phyloP scores from a whole-genome alignment of 2,888 invertebrate genomes.

The Gastracanthus pulcherrimus region DNA sequence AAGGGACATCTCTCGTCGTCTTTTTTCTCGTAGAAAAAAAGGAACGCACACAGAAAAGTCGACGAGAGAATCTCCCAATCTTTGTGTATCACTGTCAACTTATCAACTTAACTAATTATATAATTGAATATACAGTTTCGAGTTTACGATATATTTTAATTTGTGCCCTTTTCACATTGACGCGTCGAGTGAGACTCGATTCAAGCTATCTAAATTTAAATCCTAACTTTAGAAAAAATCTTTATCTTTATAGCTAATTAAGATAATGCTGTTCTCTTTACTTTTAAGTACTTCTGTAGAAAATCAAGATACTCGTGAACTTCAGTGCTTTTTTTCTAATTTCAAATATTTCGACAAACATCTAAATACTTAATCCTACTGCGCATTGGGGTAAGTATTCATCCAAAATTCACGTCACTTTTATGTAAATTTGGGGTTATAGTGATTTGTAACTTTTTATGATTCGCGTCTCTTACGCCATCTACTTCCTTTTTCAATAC shows the following conservation, averaged over 20 bases:
- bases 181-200: slow-evolving; percentile 23
- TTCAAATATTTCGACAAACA: no score
- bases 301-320: neutral
- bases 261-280: neutral
- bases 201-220: neutral
- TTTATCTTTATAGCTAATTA: neutral
- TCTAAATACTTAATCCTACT: neutral
- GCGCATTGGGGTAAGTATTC: no score
- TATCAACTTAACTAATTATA: slow-evolving; percentile 13
- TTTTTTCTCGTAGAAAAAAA: slow-evolving; percentile 4
- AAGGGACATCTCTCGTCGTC: slow-evolving; percentile 2
- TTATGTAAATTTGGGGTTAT: no score
- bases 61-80: slow-evolving; percentile 3
- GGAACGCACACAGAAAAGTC: neutral
- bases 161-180: slow-evolving; percentile 21
- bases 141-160: slow-evolving; percentile 9
- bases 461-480: no score
- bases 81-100: neutral
- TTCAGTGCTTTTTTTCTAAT: neutral
- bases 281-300: slow-evolving; percentile 29
- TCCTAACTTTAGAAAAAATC: neutral
- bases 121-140: slow-evolving; percentile 21
- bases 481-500: no score
- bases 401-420: no score
- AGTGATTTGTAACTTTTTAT: no score